Evolutionary conservation across 2,113 vertebrate species (phyloP).

Genomic region (Heterotilapia buettikoferi): DNA sequence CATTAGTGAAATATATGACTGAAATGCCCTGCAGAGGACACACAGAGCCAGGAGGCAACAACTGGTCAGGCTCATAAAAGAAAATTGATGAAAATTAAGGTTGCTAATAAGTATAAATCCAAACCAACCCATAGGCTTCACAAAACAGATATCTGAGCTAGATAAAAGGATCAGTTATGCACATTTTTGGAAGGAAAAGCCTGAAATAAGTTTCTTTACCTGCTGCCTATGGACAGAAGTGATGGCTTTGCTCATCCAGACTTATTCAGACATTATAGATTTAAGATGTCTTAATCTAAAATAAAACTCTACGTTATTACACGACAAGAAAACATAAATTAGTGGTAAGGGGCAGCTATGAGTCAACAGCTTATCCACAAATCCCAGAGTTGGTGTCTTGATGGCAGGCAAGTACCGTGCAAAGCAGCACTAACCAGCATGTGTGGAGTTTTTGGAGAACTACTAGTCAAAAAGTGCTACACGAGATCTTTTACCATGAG

Average conservation of each 20-base stretch:
- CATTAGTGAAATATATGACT: not conserved
- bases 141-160: not conserved
- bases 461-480: not conserved
- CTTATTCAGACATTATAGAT: not conserved
- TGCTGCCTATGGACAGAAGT: rapidly evolving
- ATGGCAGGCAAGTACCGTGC: rapidly evolving
- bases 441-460: not conserved
- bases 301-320: not conserved
- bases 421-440: not conserved
- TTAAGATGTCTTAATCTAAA: rapidly evolving
- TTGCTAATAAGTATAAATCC: not conserved
- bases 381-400: not conserved
- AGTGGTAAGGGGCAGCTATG: not conserved
- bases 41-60: not conserved
- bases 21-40: not conserved
- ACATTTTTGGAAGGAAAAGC: not conserved
- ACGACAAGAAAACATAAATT: not conserved
- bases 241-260: not conserved
- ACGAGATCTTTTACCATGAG: not conserved
- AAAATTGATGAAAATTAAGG: not conserved
- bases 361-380: not conserved
- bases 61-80: not conserved
- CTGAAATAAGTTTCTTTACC: not conserved
- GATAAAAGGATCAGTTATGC: not conserved
- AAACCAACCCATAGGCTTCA: not conserved